A percentile compares a stretch with the other conserved stretches of the same genome.
These are phyloP conservation scores for Brenthis hecate DNA, from an alignment of 2,888 invertebrate genomes.

Conservation along the genomic window DNA sequence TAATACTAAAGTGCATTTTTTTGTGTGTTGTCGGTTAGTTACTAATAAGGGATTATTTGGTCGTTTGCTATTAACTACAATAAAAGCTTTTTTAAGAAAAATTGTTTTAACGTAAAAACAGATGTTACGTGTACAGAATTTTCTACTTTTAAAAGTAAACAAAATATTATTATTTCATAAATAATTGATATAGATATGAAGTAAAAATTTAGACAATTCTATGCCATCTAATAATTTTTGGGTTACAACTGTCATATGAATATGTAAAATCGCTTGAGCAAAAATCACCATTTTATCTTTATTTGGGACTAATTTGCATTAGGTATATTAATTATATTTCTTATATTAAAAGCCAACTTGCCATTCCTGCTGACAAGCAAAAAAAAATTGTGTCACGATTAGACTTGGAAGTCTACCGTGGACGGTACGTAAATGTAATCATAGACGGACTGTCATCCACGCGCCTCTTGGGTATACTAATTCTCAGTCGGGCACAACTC, in stretches of 20 bases:
- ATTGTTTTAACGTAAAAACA: no score
- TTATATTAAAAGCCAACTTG: not conserved
- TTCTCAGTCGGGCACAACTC: conserved; percentile 75
- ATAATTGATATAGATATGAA: no score
- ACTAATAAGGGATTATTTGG: conserved; percentile 20
- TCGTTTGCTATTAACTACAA: not conserved
- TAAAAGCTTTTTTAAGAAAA: no score
- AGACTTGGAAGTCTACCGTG: not conserved
- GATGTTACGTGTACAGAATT: no score
- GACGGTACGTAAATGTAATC: conserved; percentile 41
- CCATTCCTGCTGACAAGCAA: not conserved
- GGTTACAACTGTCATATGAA: no score
- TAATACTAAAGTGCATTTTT: conserved; percentile 38
- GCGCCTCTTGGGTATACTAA: conserved; percentile 71
- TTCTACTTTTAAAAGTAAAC: no score
- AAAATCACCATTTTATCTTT: not conserved
- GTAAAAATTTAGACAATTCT: no score
- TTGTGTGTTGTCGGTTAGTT: conserved; percentile 16
- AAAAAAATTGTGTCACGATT: conserved; percentile 8
- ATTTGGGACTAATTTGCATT: not conserved
- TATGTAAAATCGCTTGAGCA: no score
- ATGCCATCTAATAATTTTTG: no score
- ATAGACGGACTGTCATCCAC: conserved; percentile 46
- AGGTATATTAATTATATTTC: not conserved
- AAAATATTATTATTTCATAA: no score